Conservation (phyloP, 2,113 vertebrate genomes). For the Catharus fuscescens region DNA sequence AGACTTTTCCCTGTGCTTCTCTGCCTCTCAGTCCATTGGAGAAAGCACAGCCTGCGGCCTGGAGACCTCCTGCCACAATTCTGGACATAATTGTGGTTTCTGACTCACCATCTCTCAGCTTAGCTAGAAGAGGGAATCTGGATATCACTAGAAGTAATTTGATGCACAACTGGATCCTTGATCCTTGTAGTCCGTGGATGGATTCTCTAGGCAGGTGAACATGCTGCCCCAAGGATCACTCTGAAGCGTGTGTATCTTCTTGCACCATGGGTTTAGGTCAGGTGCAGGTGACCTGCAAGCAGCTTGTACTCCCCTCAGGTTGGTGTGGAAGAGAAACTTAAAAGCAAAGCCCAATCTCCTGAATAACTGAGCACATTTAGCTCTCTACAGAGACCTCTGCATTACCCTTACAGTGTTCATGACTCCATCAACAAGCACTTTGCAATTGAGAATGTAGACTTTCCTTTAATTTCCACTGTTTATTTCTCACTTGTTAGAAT, state of each 20-base stretch:
- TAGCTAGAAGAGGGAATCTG: neutral
- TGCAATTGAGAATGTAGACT: neutral
- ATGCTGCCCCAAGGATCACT: neutral
- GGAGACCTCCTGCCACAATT: neutral
- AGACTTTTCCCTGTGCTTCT: neutral
- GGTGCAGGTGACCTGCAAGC: neutral
- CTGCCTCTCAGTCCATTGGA: neutral
- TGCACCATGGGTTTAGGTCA: neutral
- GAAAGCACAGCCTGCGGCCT: neutral
- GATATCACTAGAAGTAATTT: neutral
- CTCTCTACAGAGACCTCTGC: neutral
- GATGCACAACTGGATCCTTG: neutral
- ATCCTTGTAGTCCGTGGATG: neutral
- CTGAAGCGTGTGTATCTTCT: neutral
- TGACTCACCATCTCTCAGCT: neutral
- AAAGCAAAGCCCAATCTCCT: neutral
- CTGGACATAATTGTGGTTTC: neutral
- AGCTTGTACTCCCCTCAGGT: neutral
- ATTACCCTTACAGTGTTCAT: neutral
- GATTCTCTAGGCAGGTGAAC: rapidly evolving
- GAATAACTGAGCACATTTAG: neutral
- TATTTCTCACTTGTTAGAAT: neutral
- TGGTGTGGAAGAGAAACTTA: neutral
- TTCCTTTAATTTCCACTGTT: neutral
- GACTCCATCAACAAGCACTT: neutral